These are phyloP conservation scores for Drosophila mojavensis DNA, from an alignment of 1,140 invertebrate genomes.

Conservation along the genomic window DNA sequence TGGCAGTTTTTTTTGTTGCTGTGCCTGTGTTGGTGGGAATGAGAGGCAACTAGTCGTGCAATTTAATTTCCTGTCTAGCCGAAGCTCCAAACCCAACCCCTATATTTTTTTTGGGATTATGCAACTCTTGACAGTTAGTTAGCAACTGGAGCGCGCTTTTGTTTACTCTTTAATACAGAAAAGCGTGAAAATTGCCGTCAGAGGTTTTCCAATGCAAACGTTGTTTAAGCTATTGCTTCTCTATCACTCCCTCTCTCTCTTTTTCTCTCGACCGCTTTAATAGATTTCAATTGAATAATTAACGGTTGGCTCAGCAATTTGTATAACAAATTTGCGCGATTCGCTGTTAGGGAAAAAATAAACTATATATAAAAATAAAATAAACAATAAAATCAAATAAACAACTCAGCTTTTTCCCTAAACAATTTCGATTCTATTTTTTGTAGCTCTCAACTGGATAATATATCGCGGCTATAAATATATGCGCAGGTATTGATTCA, in stretches of 20 bases:
- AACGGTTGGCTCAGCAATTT: constrained; percentile 59
- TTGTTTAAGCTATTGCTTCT: not conserved
- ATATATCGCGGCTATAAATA: constrained; percentile 36
- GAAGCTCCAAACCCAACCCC: constrained; percentile 44
- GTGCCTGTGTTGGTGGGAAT: not conserved
- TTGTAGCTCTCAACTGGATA: constrained; percentile 48
- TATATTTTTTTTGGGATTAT: constrained; percentile 46
- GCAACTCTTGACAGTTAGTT: constrained; percentile 49
- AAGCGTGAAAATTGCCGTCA: constrained; percentile 20
- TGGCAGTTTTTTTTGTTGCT: constrained; percentile 21
- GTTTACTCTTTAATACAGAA: constrained; percentile 61
- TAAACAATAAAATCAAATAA: constrained; percentile 33
- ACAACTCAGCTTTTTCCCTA: constrained; percentile 3
- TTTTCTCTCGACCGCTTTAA: constrained; percentile 57
- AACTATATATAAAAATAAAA: not conserved
- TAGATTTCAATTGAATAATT: constrained; percentile 82
- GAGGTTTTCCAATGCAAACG: not conserved
- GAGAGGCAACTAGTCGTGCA: constrained; percentile 11
- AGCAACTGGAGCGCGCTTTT: constrained; percentile 38
- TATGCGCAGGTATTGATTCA: constrained; percentile 39
- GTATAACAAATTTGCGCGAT: constrained; percentile 74
- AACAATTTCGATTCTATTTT: constrained; percentile 20
- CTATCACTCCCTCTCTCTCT: constrained; percentile 22
- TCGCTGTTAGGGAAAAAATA: constrained; percentile 52
- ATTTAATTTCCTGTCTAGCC: constrained; percentile 70